Evolutionary conservation across 2,113 vertebrate genomes (phyloP).

Genomic region (Rhineura floridana): DNA sequence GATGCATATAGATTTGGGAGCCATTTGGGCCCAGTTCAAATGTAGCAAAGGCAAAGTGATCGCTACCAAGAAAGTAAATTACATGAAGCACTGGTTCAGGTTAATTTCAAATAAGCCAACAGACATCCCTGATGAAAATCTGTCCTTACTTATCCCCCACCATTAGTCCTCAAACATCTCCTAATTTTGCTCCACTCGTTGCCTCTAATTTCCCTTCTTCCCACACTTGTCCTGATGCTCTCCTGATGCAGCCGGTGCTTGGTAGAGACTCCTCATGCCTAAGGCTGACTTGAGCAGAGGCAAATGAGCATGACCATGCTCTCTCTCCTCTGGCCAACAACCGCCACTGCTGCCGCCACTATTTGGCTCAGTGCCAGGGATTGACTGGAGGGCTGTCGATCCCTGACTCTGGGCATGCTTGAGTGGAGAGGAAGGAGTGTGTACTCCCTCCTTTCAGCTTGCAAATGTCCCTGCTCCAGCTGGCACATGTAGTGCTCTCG

Average conservation of each 20-base stretch:
- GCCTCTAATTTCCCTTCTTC: no score
- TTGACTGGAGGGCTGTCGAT: neutral
- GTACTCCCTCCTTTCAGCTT: neutral
- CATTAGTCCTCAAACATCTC: neutral
- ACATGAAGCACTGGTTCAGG: neutral
- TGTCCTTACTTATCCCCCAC: no score
- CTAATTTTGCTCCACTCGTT: neutral
- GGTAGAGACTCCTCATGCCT: neutral
- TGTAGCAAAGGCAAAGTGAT: neutral
- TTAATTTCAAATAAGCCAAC: neutral
- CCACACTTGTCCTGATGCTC: neutral
- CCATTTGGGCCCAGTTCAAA: no score
- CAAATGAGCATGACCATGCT: neutral
- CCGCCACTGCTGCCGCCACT: no score
- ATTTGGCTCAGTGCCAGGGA: neutral
- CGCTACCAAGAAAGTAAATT: neutral
- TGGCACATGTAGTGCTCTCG: neutral
- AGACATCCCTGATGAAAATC: neutral
- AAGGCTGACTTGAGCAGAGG: neutral
- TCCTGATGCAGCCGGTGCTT: neutral
- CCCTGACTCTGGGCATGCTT: neutral
- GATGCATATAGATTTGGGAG: no score
- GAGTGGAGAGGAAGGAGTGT: neutral
- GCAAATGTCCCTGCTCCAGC: neutral
- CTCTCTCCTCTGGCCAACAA: neutral